phyloP scores from a whole-genome alignment of 1,140 invertebrate genomes.

The Papilio machaon region DNA sequence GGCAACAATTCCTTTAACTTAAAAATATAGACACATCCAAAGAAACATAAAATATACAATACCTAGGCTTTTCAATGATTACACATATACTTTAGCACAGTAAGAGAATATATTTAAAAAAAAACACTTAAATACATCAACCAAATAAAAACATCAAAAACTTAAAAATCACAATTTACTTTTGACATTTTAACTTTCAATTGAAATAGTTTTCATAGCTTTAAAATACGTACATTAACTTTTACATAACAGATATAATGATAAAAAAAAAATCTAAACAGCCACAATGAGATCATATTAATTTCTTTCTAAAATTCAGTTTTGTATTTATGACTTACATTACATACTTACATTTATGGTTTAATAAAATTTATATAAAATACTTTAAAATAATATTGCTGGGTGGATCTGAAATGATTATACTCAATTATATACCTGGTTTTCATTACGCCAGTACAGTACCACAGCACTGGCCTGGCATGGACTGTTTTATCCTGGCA shows the following conservation, averaged over 20 bases:
- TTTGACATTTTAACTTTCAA: background rate
- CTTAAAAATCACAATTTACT: constrained; percentile 1
- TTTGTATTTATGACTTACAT: background rate
- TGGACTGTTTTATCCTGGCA: too few relatives aligned
- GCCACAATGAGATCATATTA: background rate
- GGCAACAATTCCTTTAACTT: too few relatives aligned
- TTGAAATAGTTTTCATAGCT: too few relatives aligned
- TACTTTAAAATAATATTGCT: too few relatives aligned
- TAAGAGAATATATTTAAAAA: background rate
- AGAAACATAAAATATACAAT: background rate
- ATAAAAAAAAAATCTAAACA: background rate
- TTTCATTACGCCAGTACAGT: too few relatives aligned
- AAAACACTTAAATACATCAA: background rate
- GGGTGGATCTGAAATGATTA: too few relatives aligned
- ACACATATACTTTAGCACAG: background rate
- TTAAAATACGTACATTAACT: background rate
- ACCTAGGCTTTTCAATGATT: background rate
- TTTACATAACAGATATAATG: background rate
- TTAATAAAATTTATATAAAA: too few relatives aligned
- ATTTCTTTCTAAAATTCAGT: background rate
- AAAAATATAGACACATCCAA: background rate
- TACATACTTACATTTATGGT: too few relatives aligned
- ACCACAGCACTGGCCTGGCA: too few relatives aligned
- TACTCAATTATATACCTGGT: too few relatives aligned
- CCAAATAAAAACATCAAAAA: background rate